Conservation (phyloP, 2,797 vertebrate species). For the Characodon lateralis region DNA sequence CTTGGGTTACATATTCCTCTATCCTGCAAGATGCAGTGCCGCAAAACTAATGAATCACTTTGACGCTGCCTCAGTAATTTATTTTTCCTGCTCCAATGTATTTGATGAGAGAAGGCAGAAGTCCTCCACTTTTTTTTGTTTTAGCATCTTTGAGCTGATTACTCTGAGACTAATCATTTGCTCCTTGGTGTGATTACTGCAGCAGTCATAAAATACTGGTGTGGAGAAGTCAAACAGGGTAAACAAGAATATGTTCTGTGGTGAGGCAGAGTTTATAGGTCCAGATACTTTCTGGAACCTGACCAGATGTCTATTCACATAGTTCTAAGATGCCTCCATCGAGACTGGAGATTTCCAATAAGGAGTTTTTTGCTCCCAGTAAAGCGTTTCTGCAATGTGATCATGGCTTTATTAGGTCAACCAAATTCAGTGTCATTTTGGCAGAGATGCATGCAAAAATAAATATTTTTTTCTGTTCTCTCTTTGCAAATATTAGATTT, state of each 20-base stretch:
- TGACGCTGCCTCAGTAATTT: slow-evolving; percentile 5
- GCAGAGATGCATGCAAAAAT: neutral
- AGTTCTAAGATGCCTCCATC: slow-evolving; percentile 13
- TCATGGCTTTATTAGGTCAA: slow-evolving; percentile 42
- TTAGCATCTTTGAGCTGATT: slow-evolving; percentile 33
- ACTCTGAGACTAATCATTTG: slow-evolving; percentile 36
- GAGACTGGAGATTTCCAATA: slow-evolving; percentile 53
- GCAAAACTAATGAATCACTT: slow-evolving; percentile 16
- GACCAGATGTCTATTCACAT: slow-evolving; percentile 30
- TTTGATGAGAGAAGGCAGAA: slow-evolving; percentile 5
- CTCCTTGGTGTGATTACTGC: slow-evolving; percentile 44
- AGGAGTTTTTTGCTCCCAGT: slow-evolving; percentile 16
- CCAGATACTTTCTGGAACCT: neutral
- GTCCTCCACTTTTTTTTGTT: slow-evolving; percentile 1
- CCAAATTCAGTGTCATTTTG: slow-evolving; percentile 6
- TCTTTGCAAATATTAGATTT: neutral
- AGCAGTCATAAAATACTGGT: slow-evolving; percentile 28
- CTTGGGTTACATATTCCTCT: slow-evolving; percentile 17
- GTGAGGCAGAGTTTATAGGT: neutral
- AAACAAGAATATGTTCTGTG: neutral
- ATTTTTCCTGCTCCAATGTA: slow-evolving; percentile 19
- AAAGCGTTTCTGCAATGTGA: slow-evolving; percentile 14
- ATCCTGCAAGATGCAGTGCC: slow-evolving; percentile 6
- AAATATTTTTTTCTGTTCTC: neutral
- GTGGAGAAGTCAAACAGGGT: slow-evolving; percentile 6